phyloP scores from a whole-genome alignment of 2,888 invertebrate species.

The Allygus modestus region DNA sequence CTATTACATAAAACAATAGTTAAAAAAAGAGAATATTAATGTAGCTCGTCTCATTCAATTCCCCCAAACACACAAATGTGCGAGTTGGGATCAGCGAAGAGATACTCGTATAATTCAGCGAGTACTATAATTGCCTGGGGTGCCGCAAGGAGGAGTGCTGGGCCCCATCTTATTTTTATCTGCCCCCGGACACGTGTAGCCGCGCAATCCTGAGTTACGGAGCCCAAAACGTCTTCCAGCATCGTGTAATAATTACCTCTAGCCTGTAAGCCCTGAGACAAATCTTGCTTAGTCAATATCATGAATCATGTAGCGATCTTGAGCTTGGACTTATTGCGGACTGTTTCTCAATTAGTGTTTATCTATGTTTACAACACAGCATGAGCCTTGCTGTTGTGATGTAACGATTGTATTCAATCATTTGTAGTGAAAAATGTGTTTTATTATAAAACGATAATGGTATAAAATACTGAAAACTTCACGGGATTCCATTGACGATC shows the following conservation, averaged over 20 bases:
- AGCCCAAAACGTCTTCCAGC: conserved; percentile 30
- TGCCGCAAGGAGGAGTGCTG: conserved; percentile 2
- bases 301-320: conserved; percentile 32
- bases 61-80: not conserved
- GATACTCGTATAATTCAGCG: not conserved
- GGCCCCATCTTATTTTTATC: conserved; percentile 60
- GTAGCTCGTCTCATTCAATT: too few relatives aligned
- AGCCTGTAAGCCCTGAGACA: conserved; percentile 45
- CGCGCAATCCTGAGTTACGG: conserved; percentile 61
- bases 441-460: too few relatives aligned
- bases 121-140: conserved; percentile 7
- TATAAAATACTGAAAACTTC: too few relatives aligned
- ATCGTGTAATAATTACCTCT: conserved; percentile 26
- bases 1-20: too few relatives aligned
- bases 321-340: conserved; percentile 23
- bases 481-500: too few relatives aligned
- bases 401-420: too few relatives aligned
- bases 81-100: not conserved
- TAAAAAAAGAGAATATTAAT: too few relatives aligned
- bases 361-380: conserved; percentile 5
- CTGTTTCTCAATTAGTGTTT: conserved; percentile 43
- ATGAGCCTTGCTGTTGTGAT: not conserved
- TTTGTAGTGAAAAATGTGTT: too few relatives aligned
- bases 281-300: conserved; percentile 55
- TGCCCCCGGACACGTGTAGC: conserved; percentile 52